These are phyloP conservation scores for Caenorhabditis brenneri DNA, from an alignment of 1,140 invertebrate genomes.

Conservation along the genomic window DNA sequence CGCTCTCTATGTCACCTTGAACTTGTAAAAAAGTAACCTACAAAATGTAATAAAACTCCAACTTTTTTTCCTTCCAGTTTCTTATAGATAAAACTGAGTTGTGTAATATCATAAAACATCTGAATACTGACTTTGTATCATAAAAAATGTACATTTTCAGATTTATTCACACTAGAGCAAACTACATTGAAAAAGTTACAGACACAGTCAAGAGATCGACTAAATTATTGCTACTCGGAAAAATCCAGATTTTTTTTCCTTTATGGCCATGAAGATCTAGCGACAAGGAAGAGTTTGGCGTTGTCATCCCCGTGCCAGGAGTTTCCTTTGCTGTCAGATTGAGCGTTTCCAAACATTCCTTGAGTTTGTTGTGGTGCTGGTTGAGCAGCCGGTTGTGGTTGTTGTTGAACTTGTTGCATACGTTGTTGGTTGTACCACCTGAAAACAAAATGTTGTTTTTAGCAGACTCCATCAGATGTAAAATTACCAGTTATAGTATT, in stretches of 20 bases:
- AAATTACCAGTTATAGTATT: slow-evolving; percentile 7
- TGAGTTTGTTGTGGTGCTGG: not conserved
- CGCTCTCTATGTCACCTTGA: too few species aligned
- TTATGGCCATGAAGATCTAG: slow-evolving; percentile 4
- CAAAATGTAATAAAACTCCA: too few species aligned
- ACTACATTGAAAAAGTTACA: too few species aligned
- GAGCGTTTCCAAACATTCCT: not conserved
- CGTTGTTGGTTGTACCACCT: slow-evolving; percentile 27
- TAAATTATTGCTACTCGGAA: not conserved
- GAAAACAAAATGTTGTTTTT: not conserved
- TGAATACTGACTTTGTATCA: too few species aligned
- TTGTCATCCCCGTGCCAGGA: slow-evolving; percentile 17
- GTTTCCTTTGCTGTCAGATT: not conserved
- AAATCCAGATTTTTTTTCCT: not conserved
- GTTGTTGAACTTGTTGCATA: not conserved
- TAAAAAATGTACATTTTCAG: too few species aligned
- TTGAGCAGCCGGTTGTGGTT: not conserved
- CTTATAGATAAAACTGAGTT: too few species aligned
- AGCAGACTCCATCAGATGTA: not conserved
- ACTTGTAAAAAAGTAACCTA: too few species aligned
- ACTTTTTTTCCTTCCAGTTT: too few species aligned
- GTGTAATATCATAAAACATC: too few species aligned
- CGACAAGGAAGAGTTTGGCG: not conserved
- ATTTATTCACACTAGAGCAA: not conserved
- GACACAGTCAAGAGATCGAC: not conserved